Conservation (phyloP, 1,140 invertebrate genomes). For the Panagrolaimus sp. region DNA sequence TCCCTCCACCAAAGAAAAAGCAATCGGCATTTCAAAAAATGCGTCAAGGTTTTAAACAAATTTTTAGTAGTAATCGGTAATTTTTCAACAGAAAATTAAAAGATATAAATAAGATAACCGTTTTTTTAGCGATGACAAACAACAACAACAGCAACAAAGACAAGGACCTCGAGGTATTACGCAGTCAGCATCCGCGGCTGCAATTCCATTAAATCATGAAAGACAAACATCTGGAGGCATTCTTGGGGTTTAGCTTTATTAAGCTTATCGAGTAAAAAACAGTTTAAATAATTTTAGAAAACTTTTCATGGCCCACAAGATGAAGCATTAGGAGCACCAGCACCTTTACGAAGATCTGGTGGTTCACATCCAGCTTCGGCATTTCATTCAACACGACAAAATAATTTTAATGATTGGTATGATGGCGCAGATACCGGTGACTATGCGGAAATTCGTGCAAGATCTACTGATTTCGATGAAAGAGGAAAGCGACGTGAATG, state of each 20-base stretch:
- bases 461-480: not conserved
- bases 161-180: not conserved
- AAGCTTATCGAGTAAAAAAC: not conserved
- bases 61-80: not conserved
- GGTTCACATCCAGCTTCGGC: slow-evolving; percentile 7
- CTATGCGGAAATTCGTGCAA: slow-evolving; percentile 8
- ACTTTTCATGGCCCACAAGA: not conserved
- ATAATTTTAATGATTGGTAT: slow-evolving; percentile 5
- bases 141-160: not conserved
- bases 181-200: slow-evolving; percentile 4
- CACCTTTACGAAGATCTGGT: slow-evolving; percentile 2
- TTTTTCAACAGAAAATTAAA: not conserved
- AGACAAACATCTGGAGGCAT: not conserved
- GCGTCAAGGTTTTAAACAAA: slow-evolving; percentile 9
- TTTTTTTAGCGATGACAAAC: not conserved
- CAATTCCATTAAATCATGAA: not conserved
- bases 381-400: not conserved
- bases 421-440: not conserved
- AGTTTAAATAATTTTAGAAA: not conserved
- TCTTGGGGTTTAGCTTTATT: not conserved
- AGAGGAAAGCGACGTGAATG: not conserved
- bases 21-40: slow-evolving; percentile 5
- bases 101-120: no score
- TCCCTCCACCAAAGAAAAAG: slow-evolving; percentile 8
- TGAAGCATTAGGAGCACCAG: not conserved